Conservation (phyloP, 2,888 invertebrate species). For the Galerucella nymphaeae region DNA sequence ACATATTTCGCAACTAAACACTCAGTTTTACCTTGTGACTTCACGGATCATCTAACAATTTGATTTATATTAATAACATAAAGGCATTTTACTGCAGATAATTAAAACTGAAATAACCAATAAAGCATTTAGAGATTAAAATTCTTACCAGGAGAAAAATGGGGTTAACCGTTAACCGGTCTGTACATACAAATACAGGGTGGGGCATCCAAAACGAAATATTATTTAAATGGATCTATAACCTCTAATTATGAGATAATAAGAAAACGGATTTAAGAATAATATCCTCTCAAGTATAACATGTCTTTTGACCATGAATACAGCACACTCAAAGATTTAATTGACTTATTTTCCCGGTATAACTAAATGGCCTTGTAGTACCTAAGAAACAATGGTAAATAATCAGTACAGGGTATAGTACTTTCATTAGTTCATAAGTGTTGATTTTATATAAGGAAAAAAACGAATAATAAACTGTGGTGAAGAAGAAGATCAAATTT, state of each 20-base stretch:
- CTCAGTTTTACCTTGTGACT: background rate
- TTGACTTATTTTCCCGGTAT: background rate
- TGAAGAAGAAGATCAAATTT: too few species aligned
- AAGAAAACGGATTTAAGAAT: background rate
- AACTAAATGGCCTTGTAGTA: background rate
- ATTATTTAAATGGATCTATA: background rate
- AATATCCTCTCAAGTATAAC: constrained; percentile 1
- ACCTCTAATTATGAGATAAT: background rate
- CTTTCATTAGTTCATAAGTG: background rate
- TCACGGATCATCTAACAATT: constrained; percentile 2
- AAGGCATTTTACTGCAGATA: background rate
- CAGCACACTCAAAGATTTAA: background rate
- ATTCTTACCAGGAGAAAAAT: too few species aligned
- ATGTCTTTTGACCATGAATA: background rate
- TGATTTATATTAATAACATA: constrained; percentile 2
- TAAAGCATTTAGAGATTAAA: background rate
- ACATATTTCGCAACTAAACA: background rate
- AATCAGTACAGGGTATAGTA: background rate
- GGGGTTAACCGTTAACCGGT: too few species aligned
- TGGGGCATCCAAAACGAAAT: background rate
- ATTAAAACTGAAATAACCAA: background rate
- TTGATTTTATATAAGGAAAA: too few species aligned
- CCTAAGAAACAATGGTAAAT: background rate
- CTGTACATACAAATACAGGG: too few species aligned
- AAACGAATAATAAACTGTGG: too few species aligned